Base-by-base conservation (phyloP, 2,888 invertebrate genomes). In the Scelioninae gen. 2 region DNA sequence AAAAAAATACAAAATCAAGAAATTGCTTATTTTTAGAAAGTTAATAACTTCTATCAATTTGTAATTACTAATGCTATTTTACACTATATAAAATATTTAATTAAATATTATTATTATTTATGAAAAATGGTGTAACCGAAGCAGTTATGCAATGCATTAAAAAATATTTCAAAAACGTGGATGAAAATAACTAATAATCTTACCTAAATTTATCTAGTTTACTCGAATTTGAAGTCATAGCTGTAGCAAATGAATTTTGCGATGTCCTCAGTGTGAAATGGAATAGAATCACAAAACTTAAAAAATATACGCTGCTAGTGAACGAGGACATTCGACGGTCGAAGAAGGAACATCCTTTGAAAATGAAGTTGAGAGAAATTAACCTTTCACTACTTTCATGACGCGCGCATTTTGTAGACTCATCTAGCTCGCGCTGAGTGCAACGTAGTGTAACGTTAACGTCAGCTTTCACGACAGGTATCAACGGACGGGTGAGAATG, bases 311-410 rank as follows among this genome's bases (percentile, higher is more conserved):
- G 18, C 19, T 13, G 11, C 19, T 53, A 53, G 10, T 13, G 52
- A 41, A 16, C 43, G 53, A 39, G 41, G 31, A 31, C 65, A 65
- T 65, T 41, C 55, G 41, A 33, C 9, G 25, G 5, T 37, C 5
- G 11, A 22, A 22, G 33, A 55, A 25, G 11, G 25, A 35, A 41
- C 57, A 55, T 65, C 19, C 41, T 57, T 57, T 41, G 19, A 18
- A 65, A 53, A 46, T n/a, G 15, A 46, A 37, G 19, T 25, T 13
- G 16, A 28, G 45, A 64, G 60, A 53, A 35, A 35, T 64, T 53
- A 64, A 46, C 45, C 64, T 64, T 64, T 64, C 55, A 64, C 64
- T 46, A 18, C 16, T 16, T 43, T 46, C 19, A 6, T 63, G 43
- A 35, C 22, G 41, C 39, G 39, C 11, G 3, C 60, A 45, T 19